Evolutionary conservation across 2,113 vertebrate species (phyloP).

Genomic region (Brienomyrus brachyistius): DNA sequence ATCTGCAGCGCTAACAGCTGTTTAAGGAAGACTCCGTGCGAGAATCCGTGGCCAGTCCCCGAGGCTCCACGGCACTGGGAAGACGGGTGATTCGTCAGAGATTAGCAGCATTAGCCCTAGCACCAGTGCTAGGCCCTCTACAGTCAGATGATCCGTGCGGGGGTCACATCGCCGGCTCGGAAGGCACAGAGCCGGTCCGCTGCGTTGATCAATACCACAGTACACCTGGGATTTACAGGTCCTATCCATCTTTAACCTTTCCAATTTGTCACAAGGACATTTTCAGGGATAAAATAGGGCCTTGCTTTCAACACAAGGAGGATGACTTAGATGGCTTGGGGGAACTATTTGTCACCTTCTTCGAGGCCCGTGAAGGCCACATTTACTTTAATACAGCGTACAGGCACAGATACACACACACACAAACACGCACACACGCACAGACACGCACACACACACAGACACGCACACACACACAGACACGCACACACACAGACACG

Average conservation of each 20-base stretch:
- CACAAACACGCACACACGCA: background rate
- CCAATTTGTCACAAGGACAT: conserved; percentile 21
- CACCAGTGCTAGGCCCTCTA: background rate
- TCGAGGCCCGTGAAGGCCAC: background rate
- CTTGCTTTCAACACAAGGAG: background rate
- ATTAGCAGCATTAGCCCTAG: background rate
- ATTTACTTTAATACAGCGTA: background rate
- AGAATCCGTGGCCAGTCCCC: background rate
- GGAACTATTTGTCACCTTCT: background rate
- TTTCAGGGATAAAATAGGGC: conserved; percentile 14
- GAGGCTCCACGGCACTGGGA: background rate
- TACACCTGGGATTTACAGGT: conserved; percentile 9
- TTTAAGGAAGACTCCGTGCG: background rate
- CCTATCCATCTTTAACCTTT: conserved; percentile 14
- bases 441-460: background rate
- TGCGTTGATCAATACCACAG: conserved; percentile 8
- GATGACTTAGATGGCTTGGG: background rate
- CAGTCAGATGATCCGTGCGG: background rate
- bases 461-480: background rate
- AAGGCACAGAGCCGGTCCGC: background rate
- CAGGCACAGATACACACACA: background rate
- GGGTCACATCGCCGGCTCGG: background rate
- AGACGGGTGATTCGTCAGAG: background rate
- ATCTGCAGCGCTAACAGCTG: background rate
- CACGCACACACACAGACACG: background rate